Conservation (phyloP, 2,113 vertebrate genomes). For the Chloebia gouldiae region DNA sequence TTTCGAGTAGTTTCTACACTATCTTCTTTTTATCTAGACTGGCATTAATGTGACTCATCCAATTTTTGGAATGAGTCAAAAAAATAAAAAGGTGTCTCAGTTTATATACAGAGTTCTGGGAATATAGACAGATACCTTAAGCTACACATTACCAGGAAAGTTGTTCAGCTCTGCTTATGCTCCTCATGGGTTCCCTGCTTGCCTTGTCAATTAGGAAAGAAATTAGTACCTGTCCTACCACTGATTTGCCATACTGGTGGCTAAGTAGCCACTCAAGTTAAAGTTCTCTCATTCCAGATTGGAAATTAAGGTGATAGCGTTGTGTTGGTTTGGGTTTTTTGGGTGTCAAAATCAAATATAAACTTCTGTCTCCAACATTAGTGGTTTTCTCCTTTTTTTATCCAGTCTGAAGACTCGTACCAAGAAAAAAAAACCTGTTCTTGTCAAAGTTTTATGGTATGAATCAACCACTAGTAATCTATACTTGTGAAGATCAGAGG, state of each 20-base stretch:
- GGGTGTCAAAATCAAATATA: neutral
- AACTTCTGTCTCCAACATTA: neutral
- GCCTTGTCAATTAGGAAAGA: neutral
- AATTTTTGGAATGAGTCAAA: neutral
- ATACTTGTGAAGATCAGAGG: neutral
- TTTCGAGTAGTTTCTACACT: neutral
- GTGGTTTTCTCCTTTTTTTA: neutral
- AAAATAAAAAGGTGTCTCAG: neutral
- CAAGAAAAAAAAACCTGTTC: neutral
- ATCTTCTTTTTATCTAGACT: neutral
- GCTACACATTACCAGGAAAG: neutral
- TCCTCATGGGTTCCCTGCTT: neutral
- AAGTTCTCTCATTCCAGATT: neutral
- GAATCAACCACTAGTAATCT: neutral
- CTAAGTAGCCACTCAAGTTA: neutral
- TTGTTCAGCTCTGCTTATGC: neutral
- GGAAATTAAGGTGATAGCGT: neutral
- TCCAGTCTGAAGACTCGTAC: neutral
- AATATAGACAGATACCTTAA: neutral
- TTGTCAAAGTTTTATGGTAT: neutral
- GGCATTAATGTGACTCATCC: neutral
- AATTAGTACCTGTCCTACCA: neutral
- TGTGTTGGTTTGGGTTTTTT: neutral
- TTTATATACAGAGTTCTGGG: neutral
- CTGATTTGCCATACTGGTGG: fast-evolving